A percentile compares a stretch with the other conserved stretches of the same genome.
These are phyloP conservation scores for Oreohelix idahoensis DNA, from an alignment of 1,140 invertebrate genomes.

Conservation along the genomic window DNA sequence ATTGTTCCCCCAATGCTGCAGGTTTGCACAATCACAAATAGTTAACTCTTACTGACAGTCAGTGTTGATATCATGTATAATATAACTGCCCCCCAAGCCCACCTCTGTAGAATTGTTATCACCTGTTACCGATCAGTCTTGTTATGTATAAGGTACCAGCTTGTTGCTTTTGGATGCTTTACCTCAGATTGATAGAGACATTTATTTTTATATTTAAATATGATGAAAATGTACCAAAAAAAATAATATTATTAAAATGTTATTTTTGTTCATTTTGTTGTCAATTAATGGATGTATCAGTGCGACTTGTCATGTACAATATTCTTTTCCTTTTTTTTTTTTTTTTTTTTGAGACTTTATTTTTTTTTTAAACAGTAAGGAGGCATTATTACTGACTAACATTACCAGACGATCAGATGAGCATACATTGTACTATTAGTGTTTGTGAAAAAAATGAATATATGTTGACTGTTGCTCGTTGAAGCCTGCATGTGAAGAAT, in stretches of 20 bases:
- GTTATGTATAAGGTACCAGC: constrained; percentile 11
- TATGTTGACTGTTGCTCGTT: background rate
- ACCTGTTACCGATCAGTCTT: background rate
- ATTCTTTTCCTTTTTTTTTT: background rate
- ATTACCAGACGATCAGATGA: background rate
- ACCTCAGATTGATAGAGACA: constrained; percentile 17
- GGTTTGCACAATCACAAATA: background rate
- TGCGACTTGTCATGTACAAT: background rate
- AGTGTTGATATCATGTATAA: too few species aligned
- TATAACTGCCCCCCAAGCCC: background rate
- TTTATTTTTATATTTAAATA: constrained; percentile 28
- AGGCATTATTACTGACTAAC: background rate
- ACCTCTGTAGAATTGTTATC: background rate
- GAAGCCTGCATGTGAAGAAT: too few species aligned
- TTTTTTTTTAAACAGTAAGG: background rate
- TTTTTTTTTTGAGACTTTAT: background rate
- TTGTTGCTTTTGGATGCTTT: constrained; percentile 22
- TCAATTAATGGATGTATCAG: background rate
- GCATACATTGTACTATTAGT: background rate
- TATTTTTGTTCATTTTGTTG: background rate
- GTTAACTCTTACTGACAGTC: background rate
- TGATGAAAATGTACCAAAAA: constrained; percentile 12
- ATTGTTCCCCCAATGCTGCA: background rate
- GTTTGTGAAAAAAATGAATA: background rate
- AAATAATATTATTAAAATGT: background rate